Conservation (phyloP, 2,113 vertebrate genomes). For the Tympanuchus pallidicinctus region DNA sequence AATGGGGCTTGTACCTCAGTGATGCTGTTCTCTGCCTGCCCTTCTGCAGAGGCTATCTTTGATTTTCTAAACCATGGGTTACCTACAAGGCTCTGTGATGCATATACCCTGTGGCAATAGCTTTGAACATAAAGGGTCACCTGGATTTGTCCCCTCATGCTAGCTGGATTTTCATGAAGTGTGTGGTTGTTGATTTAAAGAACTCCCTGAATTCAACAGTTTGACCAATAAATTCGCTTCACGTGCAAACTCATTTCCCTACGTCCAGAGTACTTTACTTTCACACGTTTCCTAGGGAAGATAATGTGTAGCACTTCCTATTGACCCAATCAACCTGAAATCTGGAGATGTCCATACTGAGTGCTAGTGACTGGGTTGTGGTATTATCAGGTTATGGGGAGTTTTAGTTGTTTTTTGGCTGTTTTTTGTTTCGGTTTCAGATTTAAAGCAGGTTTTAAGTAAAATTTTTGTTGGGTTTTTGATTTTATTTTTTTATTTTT, state of each 20-base stretch:
- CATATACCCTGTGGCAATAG: background rate
- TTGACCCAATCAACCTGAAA: background rate
- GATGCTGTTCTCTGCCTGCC: constrained; percentile 30
- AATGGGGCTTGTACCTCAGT: constrained; percentile 55
- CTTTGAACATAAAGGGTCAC: constrained; percentile 44
- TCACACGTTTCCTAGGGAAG: background rate
- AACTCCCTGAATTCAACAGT: constrained; percentile 35
- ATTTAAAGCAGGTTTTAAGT: background rate
- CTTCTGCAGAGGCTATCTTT: constrained; percentile 20
- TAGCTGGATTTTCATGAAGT: constrained; percentile 44
- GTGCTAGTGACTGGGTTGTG: background rate
- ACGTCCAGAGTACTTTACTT: background rate
- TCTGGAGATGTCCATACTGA: background rate
- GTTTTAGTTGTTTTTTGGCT: background rate
- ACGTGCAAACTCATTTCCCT: constrained; percentile 28
- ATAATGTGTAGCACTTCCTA: accelerated
- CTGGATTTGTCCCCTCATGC: background rate
- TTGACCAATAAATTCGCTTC: constrained; percentile 73
- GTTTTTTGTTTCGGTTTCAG: background rate
- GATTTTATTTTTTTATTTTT: background rate
- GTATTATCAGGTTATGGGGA: background rate
- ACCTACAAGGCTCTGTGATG: background rate
- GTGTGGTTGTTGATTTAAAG: constrained; percentile 46
- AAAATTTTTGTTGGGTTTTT: background rate
- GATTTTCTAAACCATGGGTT: constrained; percentile 36